Percentiles rank a stretch among this genome's conserved stretches.
Conservation (phyloP, 2,888 invertebrate species). For the Synanthedon andrenaeformis region DNA sequence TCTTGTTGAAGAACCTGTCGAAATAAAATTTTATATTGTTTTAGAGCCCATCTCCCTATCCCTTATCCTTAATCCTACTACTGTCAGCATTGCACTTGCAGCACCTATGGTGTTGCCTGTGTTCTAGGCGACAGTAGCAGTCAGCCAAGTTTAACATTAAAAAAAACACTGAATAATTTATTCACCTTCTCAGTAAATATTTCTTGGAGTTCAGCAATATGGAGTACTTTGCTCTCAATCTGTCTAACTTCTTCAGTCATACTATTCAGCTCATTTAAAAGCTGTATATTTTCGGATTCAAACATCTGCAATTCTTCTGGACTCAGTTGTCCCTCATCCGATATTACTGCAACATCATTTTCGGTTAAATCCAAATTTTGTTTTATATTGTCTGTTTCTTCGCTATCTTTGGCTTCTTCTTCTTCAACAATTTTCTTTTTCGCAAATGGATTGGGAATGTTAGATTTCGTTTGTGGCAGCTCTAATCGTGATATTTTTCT, state of each 20-base stretch:
- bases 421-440: slow-evolving; percentile 24
- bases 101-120: too few relatives aligned
- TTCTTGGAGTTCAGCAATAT: slow-evolving; percentile 95
- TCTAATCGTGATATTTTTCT: slow-evolving; percentile 83
- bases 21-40: slow-evolving; percentile 1
- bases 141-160: too few relatives aligned
- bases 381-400: slow-evolving; percentile 31
- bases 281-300: slow-evolving; percentile 89
- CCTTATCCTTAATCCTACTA: too few relatives aligned
- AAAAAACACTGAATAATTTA: too few relatives aligned
- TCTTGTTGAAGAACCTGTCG: slow-evolving; percentile 88
- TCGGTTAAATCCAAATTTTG: slow-evolving; percentile 46
- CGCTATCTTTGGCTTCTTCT: slow-evolving; percentile 24
- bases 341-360: slow-evolving; percentile 54
- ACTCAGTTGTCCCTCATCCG: slow-evolving; percentile 77
- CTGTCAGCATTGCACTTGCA: too few relatives aligned
- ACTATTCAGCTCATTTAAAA: slow-evolving; percentile 88
- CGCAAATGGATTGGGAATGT: slow-evolving; percentile 42
- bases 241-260: slow-evolving; percentile 91
- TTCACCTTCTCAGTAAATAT: slow-evolving; percentile 92
- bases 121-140: too few relatives aligned
- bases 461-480: slow-evolving; percentile 31
- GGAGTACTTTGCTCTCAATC: slow-evolving; percentile 92
- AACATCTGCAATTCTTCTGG: slow-evolving; percentile 93
- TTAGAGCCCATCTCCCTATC: neutral